These are phyloP conservation scores for Vicugna pacos DNA, from an alignment of 2,113 vertebrate species.

Conservation along the genomic window DNA sequence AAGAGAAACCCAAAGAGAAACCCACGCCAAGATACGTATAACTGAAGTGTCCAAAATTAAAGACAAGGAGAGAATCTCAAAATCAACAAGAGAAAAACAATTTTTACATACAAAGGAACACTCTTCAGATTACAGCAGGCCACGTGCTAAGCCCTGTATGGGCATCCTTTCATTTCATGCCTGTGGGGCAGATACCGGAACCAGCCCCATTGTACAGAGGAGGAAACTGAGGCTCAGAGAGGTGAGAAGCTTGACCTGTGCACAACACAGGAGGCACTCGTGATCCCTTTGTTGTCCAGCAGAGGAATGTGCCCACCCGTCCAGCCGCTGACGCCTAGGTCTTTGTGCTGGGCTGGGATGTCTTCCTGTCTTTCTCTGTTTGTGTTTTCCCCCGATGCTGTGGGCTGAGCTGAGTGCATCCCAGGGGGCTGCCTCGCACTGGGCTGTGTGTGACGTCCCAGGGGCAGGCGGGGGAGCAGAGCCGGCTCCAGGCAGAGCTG, in stretches of 20 bases:
- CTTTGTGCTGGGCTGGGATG: slow-evolving; percentile 69
- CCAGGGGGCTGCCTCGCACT: slow-evolving; percentile 62
- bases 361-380: slow-evolving; percentile 78
- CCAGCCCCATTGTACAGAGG: neutral
- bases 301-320: slow-evolving; percentile 54
- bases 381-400: slow-evolving; percentile 68
- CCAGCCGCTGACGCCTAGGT: slow-evolving; percentile 66
- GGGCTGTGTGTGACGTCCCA: slow-evolving; percentile 58
- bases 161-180: fast-evolving
- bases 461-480: neutral
- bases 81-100: too few relatives aligned
- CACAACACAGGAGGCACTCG: neutral
- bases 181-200: neutral
- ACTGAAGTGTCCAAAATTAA: too few relatives aligned
- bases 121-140: too few relatives aligned
- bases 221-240: neutral
- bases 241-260: neutral
- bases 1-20: too few relatives aligned
- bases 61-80: too few relatives aligned
- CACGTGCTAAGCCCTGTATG: neutral
- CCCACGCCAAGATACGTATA: too few relatives aligned
- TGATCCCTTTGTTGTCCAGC: neutral
- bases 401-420: slow-evolving; percentile 67
- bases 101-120: too few relatives aligned
- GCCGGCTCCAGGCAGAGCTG: slow-evolving; percentile 75